phyloP scores from a whole-genome alignment of 2,797 vertebrate species.

The Enteromius unitaeniatus region DNA sequence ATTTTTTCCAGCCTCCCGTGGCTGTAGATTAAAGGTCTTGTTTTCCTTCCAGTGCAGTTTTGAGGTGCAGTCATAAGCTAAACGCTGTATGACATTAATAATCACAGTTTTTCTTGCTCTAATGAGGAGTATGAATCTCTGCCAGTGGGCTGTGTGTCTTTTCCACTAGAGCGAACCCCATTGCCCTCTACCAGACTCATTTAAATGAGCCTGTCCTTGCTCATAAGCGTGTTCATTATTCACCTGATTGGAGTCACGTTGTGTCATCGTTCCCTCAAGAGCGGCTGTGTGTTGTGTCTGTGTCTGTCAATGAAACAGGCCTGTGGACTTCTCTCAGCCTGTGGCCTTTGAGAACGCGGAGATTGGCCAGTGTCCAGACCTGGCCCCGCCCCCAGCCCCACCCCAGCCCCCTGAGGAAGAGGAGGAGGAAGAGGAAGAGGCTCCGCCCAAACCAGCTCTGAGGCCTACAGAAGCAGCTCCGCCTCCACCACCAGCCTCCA shows the following conservation, averaged over 20 bases:
- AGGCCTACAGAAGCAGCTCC: slow-evolving; percentile 54
- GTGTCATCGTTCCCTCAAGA: slow-evolving; percentile 17
- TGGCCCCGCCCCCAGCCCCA: slow-evolving; percentile 72
- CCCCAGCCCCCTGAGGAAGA: slow-evolving; percentile 63
- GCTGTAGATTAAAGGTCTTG: slow-evolving; percentile 45
- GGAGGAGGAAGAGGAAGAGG: slow-evolving; percentile 52
- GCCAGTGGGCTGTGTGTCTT: slow-evolving; percentile 51
- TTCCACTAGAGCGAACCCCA: slow-evolving; percentile 42
- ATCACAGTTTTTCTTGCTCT: slow-evolving; percentile 52
- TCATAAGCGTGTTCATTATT: slow-evolving; percentile 76
- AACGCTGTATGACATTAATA: slow-evolving; percentile 44
- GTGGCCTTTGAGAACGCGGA: slow-evolving; percentile 94
- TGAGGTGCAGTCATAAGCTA: slow-evolving; percentile 54
- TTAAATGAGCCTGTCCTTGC: slow-evolving; percentile 65
- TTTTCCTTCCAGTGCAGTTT: slow-evolving; percentile 49
- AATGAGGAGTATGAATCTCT: slow-evolving; percentile 60
- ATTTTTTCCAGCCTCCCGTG: slow-evolving; percentile 24
- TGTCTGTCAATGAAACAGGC: slow-evolving; percentile 75
- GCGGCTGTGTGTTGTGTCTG: slow-evolving; percentile 31
- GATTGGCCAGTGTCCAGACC: slow-evolving; percentile 87
- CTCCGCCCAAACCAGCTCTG: slow-evolving; percentile 24
- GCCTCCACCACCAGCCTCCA: slow-evolving; percentile 16
- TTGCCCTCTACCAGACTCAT: slow-evolving; percentile 58
- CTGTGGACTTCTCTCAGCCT: slow-evolving; percentile 91
- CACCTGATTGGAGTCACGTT: slow-evolving; percentile 61